These are phyloP conservation scores for Prionailurus bengalensis DNA, from an alignment of 2,113 vertebrate species.

Conservation along the genomic window DNA sequence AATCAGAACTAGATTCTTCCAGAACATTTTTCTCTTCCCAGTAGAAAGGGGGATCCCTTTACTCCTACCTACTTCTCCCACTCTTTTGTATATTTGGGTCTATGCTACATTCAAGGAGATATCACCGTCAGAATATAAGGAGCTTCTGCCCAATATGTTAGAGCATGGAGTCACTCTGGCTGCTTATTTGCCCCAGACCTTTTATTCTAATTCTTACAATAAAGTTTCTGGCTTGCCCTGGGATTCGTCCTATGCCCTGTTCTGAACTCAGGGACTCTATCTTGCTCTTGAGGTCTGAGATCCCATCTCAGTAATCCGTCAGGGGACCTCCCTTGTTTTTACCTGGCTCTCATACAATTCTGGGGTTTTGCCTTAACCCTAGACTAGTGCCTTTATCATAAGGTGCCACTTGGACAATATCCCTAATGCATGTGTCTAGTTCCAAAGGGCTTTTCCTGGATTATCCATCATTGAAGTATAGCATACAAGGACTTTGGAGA, in stretches of 20 bases:
- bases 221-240: not conserved
- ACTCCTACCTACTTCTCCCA: not conserved
- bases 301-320: not conserved
- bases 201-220: not conserved
- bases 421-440: not conserved
- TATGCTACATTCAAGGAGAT: not conserved
- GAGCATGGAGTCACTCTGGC: not conserved
- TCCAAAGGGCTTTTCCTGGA: not conserved
- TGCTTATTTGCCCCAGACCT: not conserved
- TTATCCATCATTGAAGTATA: not conserved
- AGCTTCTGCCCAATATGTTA: not conserved
- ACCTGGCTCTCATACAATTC: not conserved
- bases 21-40: constrained; percentile 22
- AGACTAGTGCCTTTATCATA: not conserved
- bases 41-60: not conserved
- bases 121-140: not conserved
- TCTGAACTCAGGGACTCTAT: not conserved
- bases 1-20: not conserved
- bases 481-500: not conserved
- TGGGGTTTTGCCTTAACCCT: not conserved
- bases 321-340: not conserved
- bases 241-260: not conserved
- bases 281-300: not conserved
- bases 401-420: not conserved
- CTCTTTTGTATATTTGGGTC: not conserved